Base-by-base conservation (phyloP, 2,888 invertebrate genomes). In the Eustalomyia histrio region DNA sequence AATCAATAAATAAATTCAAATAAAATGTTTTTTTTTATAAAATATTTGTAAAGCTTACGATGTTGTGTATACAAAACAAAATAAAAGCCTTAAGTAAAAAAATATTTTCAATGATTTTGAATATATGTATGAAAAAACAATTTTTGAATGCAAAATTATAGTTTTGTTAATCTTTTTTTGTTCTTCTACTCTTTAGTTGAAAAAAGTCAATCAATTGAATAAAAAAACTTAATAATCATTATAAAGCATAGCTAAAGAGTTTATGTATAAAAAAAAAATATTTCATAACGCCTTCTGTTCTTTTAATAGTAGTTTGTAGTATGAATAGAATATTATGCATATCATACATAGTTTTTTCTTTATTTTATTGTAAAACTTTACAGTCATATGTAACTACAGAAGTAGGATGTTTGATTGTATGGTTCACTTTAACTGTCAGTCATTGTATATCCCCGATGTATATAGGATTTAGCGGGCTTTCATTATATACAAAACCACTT, bases 1-100 rank as follows among this genome's bases (percentile, higher is more conserved):
- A 60, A 80, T 76, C 80, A 76, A 73, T 61, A 74, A 65, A 64
- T 76, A 65, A 80, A 80, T 50, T 58, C 57, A 61, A 75, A 71
- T 71, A 67, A 67, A 29, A 74, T 69, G 47, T 61, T 60, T 60
- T 57, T 1, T 63, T 57, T n/a, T 57, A 17, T 57, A 61, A 33
- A 53, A 53, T 69, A 39, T 53, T n/a, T 63, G 50, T 21, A 18
- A 52, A 17, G 39, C 60, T 61, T 57, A 57, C 33, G 39, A 18
- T 65, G 50, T 21, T 21, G 2, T 21, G 21, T 21, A 21, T 21
- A 21, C 24, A 63, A 53, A 64, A n/a, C n/a, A n/a, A n/a, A n/a
- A 64, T 24, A 50, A 58, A 55, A 61, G 60, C 60, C 52, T 47
- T 43, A 50, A 60, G 47, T 43, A 4, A 43, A 55, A 65, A n/a